Evolutionary conservation across 2,797 vertebrate species (phyloP), one percentile per base, ranked within the genome.

Genomic region (Coendou prehensilis): DNA sequence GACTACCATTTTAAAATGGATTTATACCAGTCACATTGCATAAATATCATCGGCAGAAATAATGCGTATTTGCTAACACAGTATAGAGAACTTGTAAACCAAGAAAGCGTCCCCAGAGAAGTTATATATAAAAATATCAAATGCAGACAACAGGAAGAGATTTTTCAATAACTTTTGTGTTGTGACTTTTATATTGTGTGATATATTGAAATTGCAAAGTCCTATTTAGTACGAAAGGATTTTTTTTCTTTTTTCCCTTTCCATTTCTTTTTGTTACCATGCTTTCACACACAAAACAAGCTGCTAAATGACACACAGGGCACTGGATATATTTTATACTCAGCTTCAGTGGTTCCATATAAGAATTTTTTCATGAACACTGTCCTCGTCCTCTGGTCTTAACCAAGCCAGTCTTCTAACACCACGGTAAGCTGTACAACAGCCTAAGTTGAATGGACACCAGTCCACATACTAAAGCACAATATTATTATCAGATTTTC

Each of bases 31-130:
- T 79, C 61, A 61, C 52, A 83, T 30, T 50, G 23, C 85, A 83
- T 79, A 78, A 86, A 79, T 61, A 20, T 85, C 47, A 88, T 61
- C 93, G 91, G 56, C 67, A 95, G 75, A 82, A 92, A 75, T 84
- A 17, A 45, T 56, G 4, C 47, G 96, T 89, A 50, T 93, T 96
- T 89, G 63, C 67, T 87, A 28, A 79, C 50, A 79, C 22, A 47
- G 85, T 91, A 82, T 94, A 93, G 11, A 41, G 82, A 91, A 56
- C 45, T 79, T 86, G 14, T 82, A 93, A 82, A 56, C 18, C 4
- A 81, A 91, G 47, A 83, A 91, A 61, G 59, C 52, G 23, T 37
- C 30, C 41, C 26, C 75, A 54, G 47, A 67, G 41, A 30, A 93
- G 20, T 86, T 91, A 82, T 3, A 33, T 89, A 54, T 13, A 82